A percentile compares a stretch with the other conserved stretches of the same genome.
phyloP scores from a whole-genome alignment of 2,888 invertebrate species.

The Monopis laevigella region DNA sequence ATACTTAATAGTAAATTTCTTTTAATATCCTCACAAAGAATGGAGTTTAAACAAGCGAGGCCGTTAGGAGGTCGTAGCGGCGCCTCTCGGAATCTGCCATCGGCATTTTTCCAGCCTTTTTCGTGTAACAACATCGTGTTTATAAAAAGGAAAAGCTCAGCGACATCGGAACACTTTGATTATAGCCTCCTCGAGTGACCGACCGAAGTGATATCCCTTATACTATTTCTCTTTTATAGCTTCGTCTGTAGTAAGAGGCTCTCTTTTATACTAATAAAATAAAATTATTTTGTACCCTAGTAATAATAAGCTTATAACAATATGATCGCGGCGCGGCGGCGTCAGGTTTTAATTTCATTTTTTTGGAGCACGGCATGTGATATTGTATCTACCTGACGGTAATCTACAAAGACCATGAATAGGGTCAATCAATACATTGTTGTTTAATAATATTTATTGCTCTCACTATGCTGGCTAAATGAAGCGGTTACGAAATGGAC shows the following conservation, averaged over 20 bases:
- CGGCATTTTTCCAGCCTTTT: conserved; percentile 60
- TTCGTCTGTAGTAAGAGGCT: too few relatives aligned
- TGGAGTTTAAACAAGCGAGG: conserved; percentile 45
- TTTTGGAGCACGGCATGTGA: too few relatives aligned
- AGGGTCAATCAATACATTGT: too few relatives aligned
- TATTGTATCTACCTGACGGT: too few relatives aligned
- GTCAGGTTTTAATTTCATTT: too few relatives aligned
- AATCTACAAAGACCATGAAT: too few relatives aligned
- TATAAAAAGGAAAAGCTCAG: conserved; percentile 61
- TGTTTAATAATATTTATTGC: too few relatives aligned
- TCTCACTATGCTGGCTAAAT: too few relatives aligned
- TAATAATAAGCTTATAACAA: too few relatives aligned
- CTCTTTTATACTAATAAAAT: conserved; percentile 61
- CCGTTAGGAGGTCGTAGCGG: conserved; percentile 27
- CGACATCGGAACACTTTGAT: conserved; percentile 62
- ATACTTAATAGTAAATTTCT: conserved; percentile 39
- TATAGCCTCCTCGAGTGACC: conserved; percentile 60
- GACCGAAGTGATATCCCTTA: conserved; percentile 57
- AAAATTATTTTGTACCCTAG: conserved; percentile 62
- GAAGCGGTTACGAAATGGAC: too few relatives aligned
- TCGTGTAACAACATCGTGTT: conserved; percentile 63
- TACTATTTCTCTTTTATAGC: conserved; percentile 60
- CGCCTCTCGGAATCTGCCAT: conserved; percentile 44
- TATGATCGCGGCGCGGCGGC: too few relatives aligned
- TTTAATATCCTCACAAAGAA: conserved; percentile 44